Percentiles rank a stretch among this genome's conserved stretches.
These are phyloP conservation scores for Synchiropus splendidus DNA, from an alignment of 2,113 vertebrate species.

Conservation along the genomic window DNA sequence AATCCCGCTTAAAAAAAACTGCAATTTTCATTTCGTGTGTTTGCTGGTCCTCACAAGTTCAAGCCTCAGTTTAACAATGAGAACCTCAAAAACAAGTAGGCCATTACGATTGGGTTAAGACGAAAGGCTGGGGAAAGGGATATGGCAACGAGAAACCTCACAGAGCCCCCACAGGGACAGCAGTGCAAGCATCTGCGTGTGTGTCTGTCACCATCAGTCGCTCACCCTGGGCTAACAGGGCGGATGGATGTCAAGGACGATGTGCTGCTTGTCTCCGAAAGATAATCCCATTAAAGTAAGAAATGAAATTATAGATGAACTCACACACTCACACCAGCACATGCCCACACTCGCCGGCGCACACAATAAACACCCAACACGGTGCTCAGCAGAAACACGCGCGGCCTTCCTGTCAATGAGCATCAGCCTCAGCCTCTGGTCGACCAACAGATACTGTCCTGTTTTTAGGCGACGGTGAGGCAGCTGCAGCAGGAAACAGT, in stretches of 20 bases:
- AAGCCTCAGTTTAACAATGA: too few relatives aligned
- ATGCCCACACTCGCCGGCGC: constrained; percentile 1
- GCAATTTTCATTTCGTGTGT: too few relatives aligned
- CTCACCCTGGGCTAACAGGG: constrained; percentile 18
- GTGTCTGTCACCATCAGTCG: constrained; percentile 14
- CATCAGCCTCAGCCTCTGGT: constrained; percentile 42
- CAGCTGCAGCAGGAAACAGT: background rate
- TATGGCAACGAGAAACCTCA: too few relatives aligned
- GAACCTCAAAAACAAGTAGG: too few relatives aligned
- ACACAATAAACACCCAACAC: constrained; percentile 1
- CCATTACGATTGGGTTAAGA: too few relatives aligned
- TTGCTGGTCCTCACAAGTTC: too few relatives aligned
- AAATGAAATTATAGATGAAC: constrained; percentile 55
- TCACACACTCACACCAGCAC: constrained; percentile 10
- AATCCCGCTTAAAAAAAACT: too few relatives aligned
- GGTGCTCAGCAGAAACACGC: background rate
- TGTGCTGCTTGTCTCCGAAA: constrained; percentile 37
- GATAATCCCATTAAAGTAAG: constrained; percentile 52
- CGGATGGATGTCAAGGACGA: constrained; percentile 41
- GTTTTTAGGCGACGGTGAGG: constrained; percentile 12
- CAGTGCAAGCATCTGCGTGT: too few relatives aligned
- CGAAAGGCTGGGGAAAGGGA: too few relatives aligned
- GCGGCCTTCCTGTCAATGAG: constrained; percentile 31
- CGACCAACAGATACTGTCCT: constrained; percentile 15
- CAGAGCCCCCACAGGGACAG: too few relatives aligned